Evolutionary conservation across 2,888 invertebrate species (phyloP), one percentile per base, ranked within the genome.

Genomic region (Drosophila kuntzei): DNA sequence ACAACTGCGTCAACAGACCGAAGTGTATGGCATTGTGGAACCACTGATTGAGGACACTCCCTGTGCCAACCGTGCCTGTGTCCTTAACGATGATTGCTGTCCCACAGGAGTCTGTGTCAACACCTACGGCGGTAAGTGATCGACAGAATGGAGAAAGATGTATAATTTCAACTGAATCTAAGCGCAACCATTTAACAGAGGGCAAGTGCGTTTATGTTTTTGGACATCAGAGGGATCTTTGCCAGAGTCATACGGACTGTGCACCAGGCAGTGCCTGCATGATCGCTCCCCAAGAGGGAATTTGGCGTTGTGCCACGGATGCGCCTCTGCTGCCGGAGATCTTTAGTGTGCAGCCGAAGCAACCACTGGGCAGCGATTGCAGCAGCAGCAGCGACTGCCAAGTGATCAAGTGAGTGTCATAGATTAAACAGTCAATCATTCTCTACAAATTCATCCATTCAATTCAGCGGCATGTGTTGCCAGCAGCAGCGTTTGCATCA

Each of bases 301-400:
- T 94, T 25, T 95, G 96, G 90, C 95, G 96, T 2, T 97, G 97
- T 93, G 95, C 96, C 79, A 95, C 96, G 0, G 95, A 96, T 78
- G 95, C 96, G 0, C 29, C 70, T 2, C 25, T 75, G 25, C 14
- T 69, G 55, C 66, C 63, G 54, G 71, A 76, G 14, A 63, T 76
- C 7, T 66, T 76, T 14, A 67, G 55, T 25, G 22, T 79, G 54
- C 72, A 65, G n/a, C 47, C 66, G 80, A 97, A 97, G 91, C 96
- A 96, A 88, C 97, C 97, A 93, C 96, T 97, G 93, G 97, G 96
- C 85, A 97, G 97, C 89, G 95, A 96, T 79, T 97, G 97, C 92
- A 93, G 93, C 82, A 95, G 95, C 91, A 97, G 97, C 71, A 95
- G 95, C 87, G 97, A 97, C 87, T 97, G 97, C 89, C 97, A 97